Percentiles rank a stretch among this genome's conserved stretches.
phyloP scores from a whole-genome alignment of 2,113 vertebrate genomes.

The Pangasianodon hypophthalmus region DNA sequence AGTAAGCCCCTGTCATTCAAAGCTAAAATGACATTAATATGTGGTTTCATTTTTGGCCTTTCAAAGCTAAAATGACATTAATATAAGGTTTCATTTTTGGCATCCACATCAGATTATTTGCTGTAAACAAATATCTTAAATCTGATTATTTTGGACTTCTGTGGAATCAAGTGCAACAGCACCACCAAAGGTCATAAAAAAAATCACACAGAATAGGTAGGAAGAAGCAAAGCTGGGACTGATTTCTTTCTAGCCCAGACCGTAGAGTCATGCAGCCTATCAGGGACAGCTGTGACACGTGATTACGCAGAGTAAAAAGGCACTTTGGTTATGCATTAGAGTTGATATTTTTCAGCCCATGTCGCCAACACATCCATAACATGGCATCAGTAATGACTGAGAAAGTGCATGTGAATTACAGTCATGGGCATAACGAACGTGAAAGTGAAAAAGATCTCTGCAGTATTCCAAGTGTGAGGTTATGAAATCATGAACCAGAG shows the following conservation, averaged over 20 bases:
- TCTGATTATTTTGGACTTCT: neutral
- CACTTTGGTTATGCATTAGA: neutral
- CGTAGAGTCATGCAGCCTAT: neutral
- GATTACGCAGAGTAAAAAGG: neutral
- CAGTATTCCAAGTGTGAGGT: neutral
- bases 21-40: neutral
- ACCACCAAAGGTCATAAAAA: neutral
- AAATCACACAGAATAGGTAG: neutral
- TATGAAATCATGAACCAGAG: neutral
- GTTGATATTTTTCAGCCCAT: neutral
- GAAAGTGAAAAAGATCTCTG: neutral
- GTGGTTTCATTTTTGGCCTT: neutral
- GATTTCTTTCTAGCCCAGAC: neutral
- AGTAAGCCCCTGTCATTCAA: neutral
- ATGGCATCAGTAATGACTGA: neutral
- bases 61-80: neutral
- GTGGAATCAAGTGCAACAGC: neutral
- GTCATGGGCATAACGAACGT: neutral
- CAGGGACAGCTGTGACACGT: neutral
- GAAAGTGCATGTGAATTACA: neutral
- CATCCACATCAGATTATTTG: neutral
- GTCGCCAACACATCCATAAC: neutral
- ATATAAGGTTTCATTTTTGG: neutral
- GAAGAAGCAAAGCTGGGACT: neutral
- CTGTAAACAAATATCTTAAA: neutral